A percentile compares a stretch with the other conserved stretches of the same genome.
Conservation (phyloP, 2,113 vertebrate species). For the Serilophus lunatus region DNA sequence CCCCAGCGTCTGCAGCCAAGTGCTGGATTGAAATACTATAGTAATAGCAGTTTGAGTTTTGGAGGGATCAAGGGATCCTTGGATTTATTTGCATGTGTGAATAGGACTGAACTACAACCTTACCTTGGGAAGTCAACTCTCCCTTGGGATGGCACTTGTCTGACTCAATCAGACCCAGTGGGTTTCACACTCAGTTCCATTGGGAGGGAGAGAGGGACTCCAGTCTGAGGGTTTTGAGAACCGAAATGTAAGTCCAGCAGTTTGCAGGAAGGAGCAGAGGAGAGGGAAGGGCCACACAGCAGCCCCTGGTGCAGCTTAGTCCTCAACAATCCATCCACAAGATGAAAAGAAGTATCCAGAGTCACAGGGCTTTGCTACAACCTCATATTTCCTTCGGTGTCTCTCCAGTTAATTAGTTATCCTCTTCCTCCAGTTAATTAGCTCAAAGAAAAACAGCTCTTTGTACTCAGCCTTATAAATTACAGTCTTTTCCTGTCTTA, state of each 20-base stretch:
- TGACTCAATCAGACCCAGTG: accelerated
- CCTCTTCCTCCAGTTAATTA: constrained; percentile 54
- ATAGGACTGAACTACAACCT: neutral
- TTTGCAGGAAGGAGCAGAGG: neutral
- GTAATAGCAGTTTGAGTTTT: neutral
- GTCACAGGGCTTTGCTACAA: neutral
- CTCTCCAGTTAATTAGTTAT: constrained; percentile 56
- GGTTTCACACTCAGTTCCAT: neutral
- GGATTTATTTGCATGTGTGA: accelerated
- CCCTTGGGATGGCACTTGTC: neutral
- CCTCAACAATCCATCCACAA: neutral
- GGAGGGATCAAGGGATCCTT: neutral
- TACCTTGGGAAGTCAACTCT: neutral
- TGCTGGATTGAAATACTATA: neutral
- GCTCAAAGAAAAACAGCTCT: constrained; percentile 50
- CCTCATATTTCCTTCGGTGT: neutral
- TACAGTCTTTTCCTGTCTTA: neutral
- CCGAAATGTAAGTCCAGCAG: accelerated
- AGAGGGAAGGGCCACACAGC: neutral
- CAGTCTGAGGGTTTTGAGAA: accelerated
- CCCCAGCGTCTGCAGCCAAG: neutral
- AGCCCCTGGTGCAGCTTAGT: neutral
- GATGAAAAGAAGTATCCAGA: neutral
- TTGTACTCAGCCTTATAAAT: constrained; percentile 51
- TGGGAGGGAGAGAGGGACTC: accelerated